Percentiles rank a stretch among this genome's conserved stretches.
Evolutionary conservation across 1,140 invertebrate species (phyloP).

Genomic region (Nephila pilipes): DNA sequence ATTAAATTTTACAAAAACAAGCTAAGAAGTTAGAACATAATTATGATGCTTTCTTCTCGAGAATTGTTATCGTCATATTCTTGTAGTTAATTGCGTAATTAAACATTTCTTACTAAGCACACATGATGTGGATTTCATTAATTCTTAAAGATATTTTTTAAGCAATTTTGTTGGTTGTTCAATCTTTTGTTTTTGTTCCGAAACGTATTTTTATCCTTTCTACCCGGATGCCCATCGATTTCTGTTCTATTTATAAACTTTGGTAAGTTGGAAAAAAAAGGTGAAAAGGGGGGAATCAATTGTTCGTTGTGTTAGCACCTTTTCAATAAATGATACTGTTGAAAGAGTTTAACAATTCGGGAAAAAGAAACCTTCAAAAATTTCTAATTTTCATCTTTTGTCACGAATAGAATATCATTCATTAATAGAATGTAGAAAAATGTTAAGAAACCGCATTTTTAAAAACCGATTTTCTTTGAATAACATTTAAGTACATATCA

Average conservation of each 20-base stretch:
- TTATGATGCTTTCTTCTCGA: no score
- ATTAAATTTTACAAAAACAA: background rate
- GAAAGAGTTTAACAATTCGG: background rate
- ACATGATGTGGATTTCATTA: background rate
- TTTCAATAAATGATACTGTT: background rate
- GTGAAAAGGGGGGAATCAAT: background rate
- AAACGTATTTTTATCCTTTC: background rate
- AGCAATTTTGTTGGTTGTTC: background rate
- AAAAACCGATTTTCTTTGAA: no score
- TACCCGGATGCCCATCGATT: background rate
- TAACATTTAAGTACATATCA: no score
- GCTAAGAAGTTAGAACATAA: background rate
- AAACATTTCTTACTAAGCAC: no score
- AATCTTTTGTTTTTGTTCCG: background rate
- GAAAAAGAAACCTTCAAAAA: no score
- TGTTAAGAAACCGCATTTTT: no score
- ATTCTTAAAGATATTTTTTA: background rate
- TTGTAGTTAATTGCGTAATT: no score
- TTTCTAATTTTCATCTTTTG: no score
- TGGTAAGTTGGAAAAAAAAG: background rate
- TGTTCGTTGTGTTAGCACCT: background rate
- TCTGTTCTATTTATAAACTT: constrained; percentile 20
- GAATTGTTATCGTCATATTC: no score
- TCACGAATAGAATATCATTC: no score
- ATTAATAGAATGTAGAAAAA: no score